A percentile compares a stretch with the other conserved stretches of the same genome.
phyloP scores from a whole-genome alignment of 2,797 vertebrate genomes.

The Notoglanidium macrostoma region DNA sequence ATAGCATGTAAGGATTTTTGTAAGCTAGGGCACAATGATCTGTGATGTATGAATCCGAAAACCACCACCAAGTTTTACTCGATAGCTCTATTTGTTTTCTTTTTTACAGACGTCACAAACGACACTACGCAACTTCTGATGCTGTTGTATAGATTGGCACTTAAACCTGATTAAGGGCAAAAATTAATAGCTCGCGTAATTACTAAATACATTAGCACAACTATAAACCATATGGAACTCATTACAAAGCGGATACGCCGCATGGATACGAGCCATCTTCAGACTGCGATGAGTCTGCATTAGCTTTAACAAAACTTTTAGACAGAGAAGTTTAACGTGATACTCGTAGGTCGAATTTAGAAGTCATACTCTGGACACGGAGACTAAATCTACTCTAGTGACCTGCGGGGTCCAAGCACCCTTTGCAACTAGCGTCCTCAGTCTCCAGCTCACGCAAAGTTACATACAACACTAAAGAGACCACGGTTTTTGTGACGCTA shows the following conservation, averaged over 20 bases:
- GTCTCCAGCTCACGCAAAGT: neutral
- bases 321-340: neutral
- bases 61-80: neutral
- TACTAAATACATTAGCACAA: slow-evolving; percentile 64
- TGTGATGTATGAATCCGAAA: neutral
- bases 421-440: neutral
- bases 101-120: neutral
- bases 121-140: neutral
- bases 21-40: neutral
- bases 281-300: neutral
- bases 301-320: neutral
- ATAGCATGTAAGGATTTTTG: neutral
- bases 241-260: slow-evolving; percentile 36
- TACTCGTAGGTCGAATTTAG: neutral
- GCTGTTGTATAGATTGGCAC: slow-evolving; percentile 48
- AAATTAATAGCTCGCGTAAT: slow-evolving; percentile 71
- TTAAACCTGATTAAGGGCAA: slow-evolving; percentile 66
- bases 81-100: neutral
- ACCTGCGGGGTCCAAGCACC: neutral
- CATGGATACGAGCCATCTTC: neutral
- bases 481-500: too few relatives aligned
- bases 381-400: too few relatives aligned
- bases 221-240: slow-evolving; percentile 69
- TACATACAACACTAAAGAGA: neutral
- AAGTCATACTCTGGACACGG: neutral